Percentiles rank a stretch among this genome's conserved stretches.
Conservation (phyloP, 2,888 invertebrate genomes). For the Melanotus villosus region DNA sequence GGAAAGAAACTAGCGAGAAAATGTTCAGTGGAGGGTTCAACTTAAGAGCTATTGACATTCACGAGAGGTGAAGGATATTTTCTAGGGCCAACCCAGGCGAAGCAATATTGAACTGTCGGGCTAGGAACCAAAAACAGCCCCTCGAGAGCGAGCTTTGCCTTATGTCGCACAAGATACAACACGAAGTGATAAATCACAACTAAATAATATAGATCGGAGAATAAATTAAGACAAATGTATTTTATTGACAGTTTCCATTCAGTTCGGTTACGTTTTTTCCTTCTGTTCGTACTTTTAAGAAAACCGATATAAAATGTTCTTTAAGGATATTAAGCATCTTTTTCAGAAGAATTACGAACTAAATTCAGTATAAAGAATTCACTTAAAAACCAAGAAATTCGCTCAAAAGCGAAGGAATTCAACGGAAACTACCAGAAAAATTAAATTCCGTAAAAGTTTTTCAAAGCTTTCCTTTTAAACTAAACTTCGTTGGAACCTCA, state of each 20-base stretch:
- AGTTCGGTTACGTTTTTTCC: too few species aligned
- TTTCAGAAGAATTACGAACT: too few species aligned
- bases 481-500: too few species aligned
- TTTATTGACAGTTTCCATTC: not conserved
- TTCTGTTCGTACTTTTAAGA: too few species aligned
- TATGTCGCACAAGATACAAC: not conserved
- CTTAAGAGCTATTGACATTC: constrained; percentile 7
- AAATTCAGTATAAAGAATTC: too few species aligned
- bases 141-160: not conserved
- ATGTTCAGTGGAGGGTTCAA: not conserved
- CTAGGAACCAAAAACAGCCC: not conserved
- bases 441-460: too few species aligned
- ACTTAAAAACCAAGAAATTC: too few species aligned
- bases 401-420: too few species aligned
- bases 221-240: constrained; percentile 6
- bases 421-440: too few species aligned
- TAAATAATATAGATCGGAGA: not conserved
- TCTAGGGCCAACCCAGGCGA: not conserved
- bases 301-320: too few species aligned
- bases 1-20: not conserved
- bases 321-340: too few species aligned
- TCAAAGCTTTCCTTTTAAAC: too few species aligned
- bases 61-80: not conserved
- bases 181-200: constrained; percentile 5
- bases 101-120: constrained; percentile 10